Base-by-base conservation (phyloP, 2,888 invertebrate species). In the Ectobius pallidus region DNA sequence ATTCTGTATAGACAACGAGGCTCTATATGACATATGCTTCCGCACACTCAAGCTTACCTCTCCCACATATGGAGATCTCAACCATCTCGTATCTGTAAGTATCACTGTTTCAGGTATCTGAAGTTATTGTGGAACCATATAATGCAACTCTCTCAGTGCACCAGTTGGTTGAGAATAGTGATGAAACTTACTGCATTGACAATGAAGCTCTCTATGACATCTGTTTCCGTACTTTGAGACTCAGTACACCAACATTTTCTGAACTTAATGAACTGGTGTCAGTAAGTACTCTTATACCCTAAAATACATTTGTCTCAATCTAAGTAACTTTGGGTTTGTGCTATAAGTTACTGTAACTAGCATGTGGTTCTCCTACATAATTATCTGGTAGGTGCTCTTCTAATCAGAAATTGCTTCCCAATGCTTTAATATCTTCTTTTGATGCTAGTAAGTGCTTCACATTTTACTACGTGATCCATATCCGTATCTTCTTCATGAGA, bases 31-130 rank as follows among this genome's bases (percentile, higher is more conserved):
- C 76, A 86, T 87, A 75, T 86, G 86, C 79, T 84, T 84, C 80
- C 78, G 78, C 11, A 86, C 86, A 1, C 81, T 87, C 61, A 85
- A 86, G 78, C 81, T 87, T 6, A 80, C 80, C 75, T 84, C 84
- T 25, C 88, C 88, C 7, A 86, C 86, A 2, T 88, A 87, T 77
- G 86, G 87, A 65, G 88, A 89, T 78, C 81, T 88, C 74, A 88
- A 88, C 81, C 83, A 89, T 81, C 82, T 88, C 63, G 87, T 86
- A 2, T 82, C 83, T 2, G 71, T 77, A 22, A 78, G 78, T 25
- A 78, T 84, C 75, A 14, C 6, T 90, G 75, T 90, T 58, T 30
- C 58, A 58, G 58, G 58, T 58, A 6, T 58, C 58, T 30, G n/a
- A 58, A 30, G 58, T 58, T 22, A n/a, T 58, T 2, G 14, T 58